A percentile compares a stretch with the other conserved stretches of the same genome.
Conservation (phyloP, 2,888 invertebrate species). For the Pristionchus exspectatus region DNA sequence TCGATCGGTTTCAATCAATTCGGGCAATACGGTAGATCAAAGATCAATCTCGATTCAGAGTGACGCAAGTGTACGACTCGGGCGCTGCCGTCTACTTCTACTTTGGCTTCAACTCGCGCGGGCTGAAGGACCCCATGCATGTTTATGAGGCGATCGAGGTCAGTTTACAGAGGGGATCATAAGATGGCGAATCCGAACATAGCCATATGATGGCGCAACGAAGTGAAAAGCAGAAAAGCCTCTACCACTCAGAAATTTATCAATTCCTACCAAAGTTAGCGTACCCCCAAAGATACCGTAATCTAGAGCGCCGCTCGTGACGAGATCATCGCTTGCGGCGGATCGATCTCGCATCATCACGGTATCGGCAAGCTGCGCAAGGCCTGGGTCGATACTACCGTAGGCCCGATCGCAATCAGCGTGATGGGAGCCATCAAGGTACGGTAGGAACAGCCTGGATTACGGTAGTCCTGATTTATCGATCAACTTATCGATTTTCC, state of each 20-base stretch:
- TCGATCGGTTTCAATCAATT: background rate
- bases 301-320: constrained; percentile 87
- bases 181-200: no score
- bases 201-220: no score
- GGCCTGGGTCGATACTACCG: constrained; percentile 90
- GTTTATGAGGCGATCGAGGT: constrained; percentile 91
- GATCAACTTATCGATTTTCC: constrained; percentile 10
- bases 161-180: constrained; percentile 56
- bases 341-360: constrained; percentile 96
- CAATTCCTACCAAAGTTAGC: no score
- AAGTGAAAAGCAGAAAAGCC: no score
- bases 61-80: constrained; percentile 97
- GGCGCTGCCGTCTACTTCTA: constrained; percentile 97
- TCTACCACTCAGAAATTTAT: background rate
- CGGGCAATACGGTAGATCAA: background rate
- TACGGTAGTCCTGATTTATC: background rate
- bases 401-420: constrained; percentile 88
- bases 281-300: constrained; percentile 41
- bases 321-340: constrained; percentile 92
- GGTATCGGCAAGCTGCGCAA: constrained; percentile 88
- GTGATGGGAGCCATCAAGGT: constrained; percentile 89
- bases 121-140: constrained; percentile 85
- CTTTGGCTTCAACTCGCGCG: constrained; percentile 87
- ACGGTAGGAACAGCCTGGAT: background rate
- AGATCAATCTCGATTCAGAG: constrained; percentile 79